Evolutionary conservation across 2,888 invertebrate genomes (phyloP).

Genomic region (Drosophila vallismaia): DNA sequence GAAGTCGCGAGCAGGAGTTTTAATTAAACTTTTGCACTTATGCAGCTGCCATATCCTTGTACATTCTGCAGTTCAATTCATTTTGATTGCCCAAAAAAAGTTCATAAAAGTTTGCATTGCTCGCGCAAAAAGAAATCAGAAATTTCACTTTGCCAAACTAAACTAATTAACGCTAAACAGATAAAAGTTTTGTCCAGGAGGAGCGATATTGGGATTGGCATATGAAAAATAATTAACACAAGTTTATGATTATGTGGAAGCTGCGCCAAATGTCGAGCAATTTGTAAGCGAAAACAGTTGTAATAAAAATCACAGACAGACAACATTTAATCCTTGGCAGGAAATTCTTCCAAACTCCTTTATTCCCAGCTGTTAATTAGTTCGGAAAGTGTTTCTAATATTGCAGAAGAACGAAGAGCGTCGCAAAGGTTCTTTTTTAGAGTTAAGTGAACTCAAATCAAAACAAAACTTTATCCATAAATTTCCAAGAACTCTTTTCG

Average conservation of each 20-base stretch:
- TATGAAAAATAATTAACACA: conserved; percentile 80
- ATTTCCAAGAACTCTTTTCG: conserved; percentile 62
- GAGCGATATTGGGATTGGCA: conserved; percentile 32
- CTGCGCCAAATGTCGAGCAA: conserved; percentile 65
- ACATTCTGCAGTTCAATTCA: conserved; percentile 74
- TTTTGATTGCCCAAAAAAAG: conserved; percentile 77
- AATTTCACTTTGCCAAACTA: conserved; percentile 78
- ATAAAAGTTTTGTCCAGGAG: conserved; percentile 69
- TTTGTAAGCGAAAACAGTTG: conserved; percentile 69
- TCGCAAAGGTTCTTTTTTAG: conserved; percentile 7
- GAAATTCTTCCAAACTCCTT: conserved; percentile 66
- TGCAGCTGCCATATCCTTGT: conserved; percentile 70
- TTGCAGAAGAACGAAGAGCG: not conserved
- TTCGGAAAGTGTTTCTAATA: conserved; percentile 66
- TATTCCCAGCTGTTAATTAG: conserved; percentile 61
- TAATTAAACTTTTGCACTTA: conserved; percentile 83
- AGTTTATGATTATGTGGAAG: conserved; percentile 73
- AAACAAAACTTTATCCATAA: conserved; percentile 64
- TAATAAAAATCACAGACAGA: conserved; percentile 79
- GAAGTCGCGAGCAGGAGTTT: conserved; percentile 52
- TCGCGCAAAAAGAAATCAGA: conserved; percentile 77
- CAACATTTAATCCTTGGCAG: conserved; percentile 65
- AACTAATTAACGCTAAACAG: conserved; percentile 83
- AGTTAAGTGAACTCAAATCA: conserved; percentile 63
- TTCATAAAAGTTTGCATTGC: conserved; percentile 61